Evolutionary conservation across 2,113 vertebrate genomes (phyloP), one percentile per base, ranked within the genome.

Genomic region (Edolisoma coerulescens): DNA sequence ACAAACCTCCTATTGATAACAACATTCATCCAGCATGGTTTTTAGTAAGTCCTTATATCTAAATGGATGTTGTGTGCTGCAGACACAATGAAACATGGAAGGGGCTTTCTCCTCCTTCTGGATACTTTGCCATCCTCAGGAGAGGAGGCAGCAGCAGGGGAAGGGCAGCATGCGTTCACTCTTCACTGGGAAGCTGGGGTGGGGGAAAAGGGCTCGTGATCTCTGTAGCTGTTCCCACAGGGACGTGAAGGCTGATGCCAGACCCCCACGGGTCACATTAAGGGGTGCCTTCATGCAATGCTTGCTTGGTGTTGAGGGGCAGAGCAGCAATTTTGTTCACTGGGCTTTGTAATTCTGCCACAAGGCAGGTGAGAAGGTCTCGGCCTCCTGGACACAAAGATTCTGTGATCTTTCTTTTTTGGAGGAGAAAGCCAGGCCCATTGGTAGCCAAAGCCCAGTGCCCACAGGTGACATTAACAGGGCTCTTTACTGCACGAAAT

Each of bases 231-330:
- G 10, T 33, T 56, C 52, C 33, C 8, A 2, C 45, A 13, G 18
- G 1, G 8, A 18, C 7, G n/a, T 6, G 32, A n/a, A 52, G 44
- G 44, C 42, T 0, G 4, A 35, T 7, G 11, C 6, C 47, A 21
- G 53, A 15, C 5, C 22, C 3, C 0, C 18, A 14, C 1, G 32
- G 0, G 4, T 19, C 4, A 20, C 26, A 64, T 24, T 6, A 33
- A 54, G 32, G 18, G 64, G 6, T 54, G 26, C 19, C 68, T 44
- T 24, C 21, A 2, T 1, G 20, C 32, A 67, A 19, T 2, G 4
- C 35, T 27, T 5, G 0, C 17, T 49, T 13, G 35, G n/a, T 20
- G 1, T 18, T 1, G 17, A 45, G n/a, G 26, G 42, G 18, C 57
- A 28, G 30, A 0, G 0, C 8, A 28, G n/a, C 44, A 42, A 5